Evolutionary conservation across 1,140 invertebrate genomes (phyloP).

Genomic region (Wasmannia auropunctata): DNA sequence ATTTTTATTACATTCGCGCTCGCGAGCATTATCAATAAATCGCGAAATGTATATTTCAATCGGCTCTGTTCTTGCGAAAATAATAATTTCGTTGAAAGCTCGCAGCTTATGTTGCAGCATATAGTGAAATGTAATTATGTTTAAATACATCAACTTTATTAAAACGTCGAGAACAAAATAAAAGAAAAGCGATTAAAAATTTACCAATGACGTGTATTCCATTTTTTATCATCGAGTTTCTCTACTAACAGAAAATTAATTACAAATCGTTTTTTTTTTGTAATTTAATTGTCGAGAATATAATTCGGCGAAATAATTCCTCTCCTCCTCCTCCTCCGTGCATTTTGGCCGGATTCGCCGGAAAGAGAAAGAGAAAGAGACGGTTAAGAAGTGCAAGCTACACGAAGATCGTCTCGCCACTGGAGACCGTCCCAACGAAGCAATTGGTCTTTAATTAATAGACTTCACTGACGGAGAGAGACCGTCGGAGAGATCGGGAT

Average conservation of each 20-base stretch:
- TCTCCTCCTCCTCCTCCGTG: background rate
- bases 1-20: slow-evolving; percentile 60
- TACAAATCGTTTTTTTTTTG: background rate
- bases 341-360: slow-evolving; percentile 30
- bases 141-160: slow-evolving; percentile 13
- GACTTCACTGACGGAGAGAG: slow-evolving; percentile 66
- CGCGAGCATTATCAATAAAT: slow-evolving; percentile 58
- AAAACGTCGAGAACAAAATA: slow-evolving; percentile 5
- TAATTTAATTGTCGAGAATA: background rate
- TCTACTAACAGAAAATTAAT: background rate
- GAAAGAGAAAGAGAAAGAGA: slow-evolving; percentile 18
- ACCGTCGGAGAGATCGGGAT: slow-evolving; percentile 69
- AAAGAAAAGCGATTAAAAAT: slow-evolving; percentile 43
- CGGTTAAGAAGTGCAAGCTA: slow-evolving; percentile 46
- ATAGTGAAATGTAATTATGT: slow-evolving; percentile 41
- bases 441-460: slow-evolving; percentile 85
- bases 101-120: slow-evolving; percentile 27
- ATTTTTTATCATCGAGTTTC: background rate
- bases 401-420: slow-evolving; percentile 61
- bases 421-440: slow-evolving; percentile 65
- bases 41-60: slow-evolving; percentile 60
- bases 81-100: slow-evolving; percentile 54
- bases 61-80: slow-evolving; percentile 55
- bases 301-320: background rate
- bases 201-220: background rate